These are phyloP conservation scores for Lordiphosa collinella DNA, from an alignment of 1,140 invertebrate species.

Conservation along the genomic window DNA sequence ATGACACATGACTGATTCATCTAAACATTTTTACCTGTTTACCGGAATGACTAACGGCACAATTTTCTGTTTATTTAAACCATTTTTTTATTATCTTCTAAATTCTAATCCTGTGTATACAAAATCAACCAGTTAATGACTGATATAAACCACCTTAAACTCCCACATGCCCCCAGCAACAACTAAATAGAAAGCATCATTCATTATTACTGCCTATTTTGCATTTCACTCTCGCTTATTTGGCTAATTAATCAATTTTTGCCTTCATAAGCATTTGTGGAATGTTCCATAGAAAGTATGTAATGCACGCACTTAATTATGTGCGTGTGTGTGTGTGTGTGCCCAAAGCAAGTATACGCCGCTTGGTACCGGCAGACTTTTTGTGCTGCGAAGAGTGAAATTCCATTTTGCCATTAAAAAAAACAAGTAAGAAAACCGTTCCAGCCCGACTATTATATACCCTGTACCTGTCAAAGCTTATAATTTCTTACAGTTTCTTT, in stretches of 20 bases:
- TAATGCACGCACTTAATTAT: too few species aligned
- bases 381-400: conserved; percentile 41
- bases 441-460: too few species aligned
- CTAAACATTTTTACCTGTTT: conserved; percentile 1
- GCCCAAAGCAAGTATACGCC: not conserved
- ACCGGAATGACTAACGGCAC: conserved; percentile 10
- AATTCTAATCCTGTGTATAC: not conserved
- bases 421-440: not conserved
- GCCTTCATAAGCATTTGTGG: conserved; percentile 28
- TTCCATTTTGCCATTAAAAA: conserved; percentile 49
- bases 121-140: not conserved
- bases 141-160: too few species aligned
- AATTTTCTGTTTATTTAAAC: conserved; percentile 3
- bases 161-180: too few species aligned
- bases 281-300: not conserved
- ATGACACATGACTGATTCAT: conserved; percentile 11
- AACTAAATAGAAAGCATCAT: not conserved
- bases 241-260: conserved; percentile 56
- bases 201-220: conserved; percentile 28
- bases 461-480: too few species aligned
- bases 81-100: not conserved
- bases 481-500: too few species aligned
- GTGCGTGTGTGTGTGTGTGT: not conserved
- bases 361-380: too few species aligned
- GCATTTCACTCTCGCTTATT: conserved; percentile 22